A percentile compares a stretch with the other conserved stretches of the same genome.
Conservation (phyloP, 2,113 vertebrate genomes). For the Rhegmatorhina hoffmannsi region DNA sequence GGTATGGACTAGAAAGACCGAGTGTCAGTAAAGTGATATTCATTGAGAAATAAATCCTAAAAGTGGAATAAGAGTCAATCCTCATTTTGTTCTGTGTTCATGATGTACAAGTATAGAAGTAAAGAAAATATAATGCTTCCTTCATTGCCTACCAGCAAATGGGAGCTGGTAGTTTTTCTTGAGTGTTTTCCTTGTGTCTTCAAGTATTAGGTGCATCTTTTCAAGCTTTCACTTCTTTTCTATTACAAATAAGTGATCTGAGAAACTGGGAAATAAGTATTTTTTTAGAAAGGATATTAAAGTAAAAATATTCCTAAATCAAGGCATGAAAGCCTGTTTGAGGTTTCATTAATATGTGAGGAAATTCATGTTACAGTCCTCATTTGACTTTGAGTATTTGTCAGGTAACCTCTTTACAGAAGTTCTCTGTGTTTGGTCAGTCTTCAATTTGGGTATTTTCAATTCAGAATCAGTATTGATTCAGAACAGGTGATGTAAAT, state of each 20-base stretch:
- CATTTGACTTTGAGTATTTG: neutral
- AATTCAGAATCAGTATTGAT: neutral
- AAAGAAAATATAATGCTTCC: neutral
- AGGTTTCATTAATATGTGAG: neutral
- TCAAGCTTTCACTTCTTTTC: neutral
- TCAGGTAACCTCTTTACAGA: neutral
- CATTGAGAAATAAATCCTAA: neutral
- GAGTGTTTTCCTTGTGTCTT: neutral
- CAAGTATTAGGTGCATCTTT: neutral
- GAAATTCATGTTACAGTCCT: neutral
- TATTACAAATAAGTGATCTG: neutral
- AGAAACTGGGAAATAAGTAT: neutral
- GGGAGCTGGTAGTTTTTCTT: neutral
- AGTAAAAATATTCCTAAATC: neutral
- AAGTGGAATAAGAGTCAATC: neutral
- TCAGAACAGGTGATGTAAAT: neutral
- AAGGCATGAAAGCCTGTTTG: neutral
- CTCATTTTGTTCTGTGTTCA: neutral
- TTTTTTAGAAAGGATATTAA: neutral
- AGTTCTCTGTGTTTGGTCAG: neutral
- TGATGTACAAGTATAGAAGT: neutral
- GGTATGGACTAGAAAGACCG: neutral
- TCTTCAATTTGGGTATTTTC: neutral
- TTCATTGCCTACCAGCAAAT: neutral
- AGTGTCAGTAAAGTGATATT: neutral